A percentile compares a stretch with the other conserved stretches of the same genome.
These are phyloP conservation scores for Meta bourneti DNA, from an alignment of 2,888 invertebrate genomes.

Conservation along the genomic window DNA sequence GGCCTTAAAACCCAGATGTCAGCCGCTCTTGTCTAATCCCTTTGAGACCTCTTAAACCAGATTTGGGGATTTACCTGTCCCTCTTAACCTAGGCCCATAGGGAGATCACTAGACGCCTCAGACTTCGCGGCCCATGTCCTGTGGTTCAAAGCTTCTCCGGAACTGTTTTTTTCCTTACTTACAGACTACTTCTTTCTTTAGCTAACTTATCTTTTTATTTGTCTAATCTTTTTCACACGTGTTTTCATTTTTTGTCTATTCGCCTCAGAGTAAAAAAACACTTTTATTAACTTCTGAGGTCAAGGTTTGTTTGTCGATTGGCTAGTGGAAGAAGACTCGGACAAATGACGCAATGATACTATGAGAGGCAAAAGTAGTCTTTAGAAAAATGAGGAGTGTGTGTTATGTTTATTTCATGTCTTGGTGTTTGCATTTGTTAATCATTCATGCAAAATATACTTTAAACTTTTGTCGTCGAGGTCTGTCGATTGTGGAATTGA, in stretches of 20 bases:
- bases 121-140: conserved; percentile 57
- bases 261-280: conserved; percentile 15
- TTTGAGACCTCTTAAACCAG: conserved; percentile 77
- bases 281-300: conserved; percentile 19
- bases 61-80: conserved; percentile 77
- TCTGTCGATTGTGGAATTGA: background rate
- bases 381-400: too few relatives aligned
- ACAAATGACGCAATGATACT: too few relatives aligned
- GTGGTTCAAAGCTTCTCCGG: conserved; percentile 57
- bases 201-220: conserved; percentile 64
- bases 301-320: background rate
- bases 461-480: background rate
- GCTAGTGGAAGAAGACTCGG: too few relatives aligned
- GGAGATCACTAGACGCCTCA: conserved; percentile 68
- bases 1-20: conserved; percentile 74
- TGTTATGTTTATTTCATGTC: too few relatives aligned
- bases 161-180: conserved; percentile 47
- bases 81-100: conserved; percentile 69
- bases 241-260: conserved; percentile 49
- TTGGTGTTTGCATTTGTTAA: background rate
- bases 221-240: conserved; percentile 70
- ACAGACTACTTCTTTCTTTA: conserved; percentile 8
- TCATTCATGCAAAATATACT: background rate
- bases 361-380: too few relatives aligned
- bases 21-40: conserved; percentile 69